Conservation (phyloP, 2,888 invertebrate genomes). For the Rotaria macrura region DNA sequence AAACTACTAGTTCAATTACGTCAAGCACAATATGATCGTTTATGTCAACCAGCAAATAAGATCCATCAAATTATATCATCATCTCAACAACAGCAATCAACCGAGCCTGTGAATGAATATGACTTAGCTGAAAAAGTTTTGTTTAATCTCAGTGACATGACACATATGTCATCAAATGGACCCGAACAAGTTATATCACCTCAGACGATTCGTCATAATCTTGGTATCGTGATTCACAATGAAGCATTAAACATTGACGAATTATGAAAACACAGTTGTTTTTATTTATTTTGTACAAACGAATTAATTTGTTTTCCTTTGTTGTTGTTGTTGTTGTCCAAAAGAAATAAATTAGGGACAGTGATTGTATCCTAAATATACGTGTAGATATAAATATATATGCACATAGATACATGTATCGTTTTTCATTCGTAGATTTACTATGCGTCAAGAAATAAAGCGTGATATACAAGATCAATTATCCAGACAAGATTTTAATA, state of each 20-base stretch:
- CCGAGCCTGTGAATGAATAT: background rate
- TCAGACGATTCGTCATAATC: background rate
- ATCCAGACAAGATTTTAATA: background rate
- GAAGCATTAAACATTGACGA: background rate
- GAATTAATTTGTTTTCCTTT: background rate
- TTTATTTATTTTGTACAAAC: background rate
- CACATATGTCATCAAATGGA: background rate
- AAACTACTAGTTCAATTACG: background rate
- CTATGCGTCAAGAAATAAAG: background rate
- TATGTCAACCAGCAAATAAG: background rate
- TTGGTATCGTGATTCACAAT: background rate
- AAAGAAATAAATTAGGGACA: background rate
- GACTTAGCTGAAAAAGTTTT: background rate
- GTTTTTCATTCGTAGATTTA: background rate
- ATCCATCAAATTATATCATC: background rate
- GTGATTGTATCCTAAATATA: background rate
- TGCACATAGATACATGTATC: background rate
- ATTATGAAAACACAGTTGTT: background rate
- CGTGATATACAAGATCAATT: background rate
- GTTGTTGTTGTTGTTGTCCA: background rate
- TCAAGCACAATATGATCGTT: slow-evolving; percentile 19
- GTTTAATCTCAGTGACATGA: background rate
- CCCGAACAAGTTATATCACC: background rate
- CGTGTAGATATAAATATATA: no score
- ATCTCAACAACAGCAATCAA: background rate